Evolutionary conservation across 2,797 vertebrate genomes (phyloP).

Genomic region (Phaenicophaeus curvirostris): DNA sequence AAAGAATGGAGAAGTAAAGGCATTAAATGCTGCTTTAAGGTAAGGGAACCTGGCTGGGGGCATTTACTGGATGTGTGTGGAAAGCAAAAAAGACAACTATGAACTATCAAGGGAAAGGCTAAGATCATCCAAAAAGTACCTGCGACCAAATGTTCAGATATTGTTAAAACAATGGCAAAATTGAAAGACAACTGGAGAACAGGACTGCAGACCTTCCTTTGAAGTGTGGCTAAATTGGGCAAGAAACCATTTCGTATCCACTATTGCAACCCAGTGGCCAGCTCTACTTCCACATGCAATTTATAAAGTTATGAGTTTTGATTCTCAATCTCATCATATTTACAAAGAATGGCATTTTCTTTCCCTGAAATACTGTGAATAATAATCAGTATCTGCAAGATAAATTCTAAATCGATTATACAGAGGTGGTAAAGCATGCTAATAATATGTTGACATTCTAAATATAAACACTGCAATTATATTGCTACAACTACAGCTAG

Average conservation of each 20-base stretch:
- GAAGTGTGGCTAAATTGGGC: background rate
- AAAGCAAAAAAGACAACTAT: background rate
- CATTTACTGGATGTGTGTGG: background rate
- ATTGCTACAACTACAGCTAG: background rate
- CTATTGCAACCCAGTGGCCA: background rate
- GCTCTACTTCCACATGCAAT: background rate
- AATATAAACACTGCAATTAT: constrained; percentile 56
- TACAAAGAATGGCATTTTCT: background rate
- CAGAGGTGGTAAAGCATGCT: constrained; percentile 9
- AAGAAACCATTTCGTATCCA: background rate
- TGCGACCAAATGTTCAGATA: background rate
- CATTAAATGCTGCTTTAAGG: background rate
- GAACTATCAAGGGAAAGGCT: background rate
- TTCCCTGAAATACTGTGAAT: background rate
- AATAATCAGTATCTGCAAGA: background rate
- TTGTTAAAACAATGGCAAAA: background rate
- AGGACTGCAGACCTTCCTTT: background rate
- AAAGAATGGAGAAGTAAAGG: background rate
- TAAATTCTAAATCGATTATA: constrained; percentile 5
- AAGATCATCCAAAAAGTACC: background rate
- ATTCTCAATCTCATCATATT: background rate
- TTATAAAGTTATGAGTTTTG: background rate
- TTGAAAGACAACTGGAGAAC: background rate
- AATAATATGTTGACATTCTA: constrained; percentile 44
- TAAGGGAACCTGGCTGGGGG: background rate